Percentiles rank a stretch among this genome's conserved stretches.
Evolutionary conservation across 2,797 vertebrate species (phyloP).

Genomic region (Melanotaenia parkinsoni): DNA sequence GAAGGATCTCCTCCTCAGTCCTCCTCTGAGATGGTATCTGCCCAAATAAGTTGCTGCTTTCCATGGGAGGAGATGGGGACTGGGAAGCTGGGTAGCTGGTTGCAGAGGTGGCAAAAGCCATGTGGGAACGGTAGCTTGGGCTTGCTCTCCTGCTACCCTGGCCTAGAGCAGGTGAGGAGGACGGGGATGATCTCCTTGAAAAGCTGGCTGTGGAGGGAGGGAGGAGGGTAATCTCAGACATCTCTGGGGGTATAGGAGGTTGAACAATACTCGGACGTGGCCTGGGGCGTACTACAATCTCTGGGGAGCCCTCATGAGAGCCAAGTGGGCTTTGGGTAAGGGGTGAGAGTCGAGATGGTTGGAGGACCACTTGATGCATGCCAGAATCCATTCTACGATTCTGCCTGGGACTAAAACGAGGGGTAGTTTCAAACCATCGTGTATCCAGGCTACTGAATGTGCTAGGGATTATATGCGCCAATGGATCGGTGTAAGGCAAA

Average conservation of each 20-base stretch:
- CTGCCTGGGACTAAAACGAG: constrained; percentile 95
- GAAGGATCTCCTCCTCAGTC: constrained; percentile 93
- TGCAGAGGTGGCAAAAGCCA: constrained; percentile 92
- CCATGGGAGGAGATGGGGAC: constrained; percentile 88
- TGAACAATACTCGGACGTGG: constrained; percentile 94
- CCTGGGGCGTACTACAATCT: constrained; percentile 93
- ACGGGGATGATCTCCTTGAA: constrained; percentile 95
- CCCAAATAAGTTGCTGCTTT: constrained; percentile 93
- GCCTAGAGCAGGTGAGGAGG: constrained; percentile 93
- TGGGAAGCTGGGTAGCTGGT: constrained; percentile 89
- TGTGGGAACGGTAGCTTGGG: constrained; percentile 88
- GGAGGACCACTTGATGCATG: constrained; percentile 98
- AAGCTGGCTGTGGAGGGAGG: constrained; percentile 95
- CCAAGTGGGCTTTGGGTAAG: constrained; percentile 97
- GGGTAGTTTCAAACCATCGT: constrained; percentile 95
- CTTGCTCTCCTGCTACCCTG: constrained; percentile 85
- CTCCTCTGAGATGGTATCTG: constrained; percentile 92
- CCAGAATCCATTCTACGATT: constrained; percentile 93
- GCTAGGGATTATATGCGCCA: constrained; percentile 92
- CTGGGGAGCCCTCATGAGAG: constrained; percentile 94
- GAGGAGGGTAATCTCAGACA: constrained; percentile 97
- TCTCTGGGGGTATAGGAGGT: constrained; percentile 86
- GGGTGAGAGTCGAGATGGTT: constrained; percentile 97
- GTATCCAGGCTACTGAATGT: constrained; percentile 97
- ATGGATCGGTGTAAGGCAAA: constrained; percentile 97